Conservation (phyloP, 1,140 invertebrate species). For the Halesus radiatus region DNA sequence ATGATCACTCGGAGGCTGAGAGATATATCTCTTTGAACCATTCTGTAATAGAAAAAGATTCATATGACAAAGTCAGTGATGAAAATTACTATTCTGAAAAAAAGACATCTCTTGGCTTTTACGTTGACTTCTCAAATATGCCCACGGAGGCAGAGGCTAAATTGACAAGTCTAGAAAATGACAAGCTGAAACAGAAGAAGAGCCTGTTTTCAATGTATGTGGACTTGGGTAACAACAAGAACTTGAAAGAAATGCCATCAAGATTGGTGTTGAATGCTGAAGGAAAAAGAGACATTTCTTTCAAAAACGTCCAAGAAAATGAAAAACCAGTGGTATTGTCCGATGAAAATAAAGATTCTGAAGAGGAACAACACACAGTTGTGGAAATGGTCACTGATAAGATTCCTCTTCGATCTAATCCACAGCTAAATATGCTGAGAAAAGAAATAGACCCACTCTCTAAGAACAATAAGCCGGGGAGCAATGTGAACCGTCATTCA, state of each 20-base stretch:
- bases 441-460: constrained; percentile 36
- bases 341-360: constrained; percentile 4
- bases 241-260: constrained; percentile 64
- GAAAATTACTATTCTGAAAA: constrained; percentile 58
- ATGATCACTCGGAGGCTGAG: background rate
- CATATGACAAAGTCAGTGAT: constrained; percentile 42
- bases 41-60: background rate
- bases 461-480: constrained; percentile 2
- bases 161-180: background rate
- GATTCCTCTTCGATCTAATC: constrained; percentile 26
- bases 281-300: background rate
- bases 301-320: constrained; percentile 7
- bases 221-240: constrained; percentile 62
- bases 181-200: constrained; percentile 58
- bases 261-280: constrained; percentile 51
- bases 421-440: constrained; percentile 58
- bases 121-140: constrained; percentile 63
- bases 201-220: constrained; percentile 68
- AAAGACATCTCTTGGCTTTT: constrained; percentile 61
- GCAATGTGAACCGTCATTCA: constrained; percentile 27
- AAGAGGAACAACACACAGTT: background rate
- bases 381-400: constrained; percentile 6
- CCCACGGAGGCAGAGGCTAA: constrained; percentile 58
- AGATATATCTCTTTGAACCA: background rate
- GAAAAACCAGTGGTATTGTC: background rate